A percentile compares a stretch with the other conserved stretches of the same genome.
These are phyloP conservation scores for Rhagonycha lutea DNA, from an alignment of 2,888 invertebrate species.

Conservation along the genomic window DNA sequence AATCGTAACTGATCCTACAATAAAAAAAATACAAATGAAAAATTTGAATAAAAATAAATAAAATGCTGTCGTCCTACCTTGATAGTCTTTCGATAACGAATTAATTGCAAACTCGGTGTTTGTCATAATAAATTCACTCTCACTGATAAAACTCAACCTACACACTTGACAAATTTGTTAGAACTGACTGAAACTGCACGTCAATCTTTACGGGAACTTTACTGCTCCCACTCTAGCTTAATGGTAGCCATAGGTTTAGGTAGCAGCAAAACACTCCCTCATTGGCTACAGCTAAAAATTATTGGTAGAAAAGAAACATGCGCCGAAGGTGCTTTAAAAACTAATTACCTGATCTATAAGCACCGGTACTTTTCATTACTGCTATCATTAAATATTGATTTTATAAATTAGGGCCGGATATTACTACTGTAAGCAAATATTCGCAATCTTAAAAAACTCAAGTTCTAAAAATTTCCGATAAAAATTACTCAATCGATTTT, in stretches of 20 bases:
- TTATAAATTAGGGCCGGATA: neutral
- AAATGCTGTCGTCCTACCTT: neutral
- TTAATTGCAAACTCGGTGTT: neutral
- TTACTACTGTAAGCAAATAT: conserved; percentile 9
- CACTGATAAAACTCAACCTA: neutral
- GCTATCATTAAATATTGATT: neutral
- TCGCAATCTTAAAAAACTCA: neutral
- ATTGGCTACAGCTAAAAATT: conserved; percentile 37
- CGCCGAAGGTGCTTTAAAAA: neutral
- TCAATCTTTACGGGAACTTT: neutral
- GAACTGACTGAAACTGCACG: conserved; percentile 18
- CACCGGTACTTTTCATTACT: neutral
- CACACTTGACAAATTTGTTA: neutral
- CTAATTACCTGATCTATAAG: neutral
- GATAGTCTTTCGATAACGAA: neutral
- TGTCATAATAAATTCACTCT: neutral
- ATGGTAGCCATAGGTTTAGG: conserved; percentile 48
- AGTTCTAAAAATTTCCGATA: neutral
- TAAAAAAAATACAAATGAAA: neutral
- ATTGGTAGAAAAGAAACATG: neutral
- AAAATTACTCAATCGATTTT: neutral
- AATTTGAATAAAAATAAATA: neutral
- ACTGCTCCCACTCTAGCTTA: conserved; percentile 20
- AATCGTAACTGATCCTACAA: conserved; percentile 24
- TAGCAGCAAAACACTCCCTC: conserved; percentile 51